Evolutionary conservation across 1,140 invertebrate genomes (phyloP).

Genomic region (Drosophila triauraria): DNA sequence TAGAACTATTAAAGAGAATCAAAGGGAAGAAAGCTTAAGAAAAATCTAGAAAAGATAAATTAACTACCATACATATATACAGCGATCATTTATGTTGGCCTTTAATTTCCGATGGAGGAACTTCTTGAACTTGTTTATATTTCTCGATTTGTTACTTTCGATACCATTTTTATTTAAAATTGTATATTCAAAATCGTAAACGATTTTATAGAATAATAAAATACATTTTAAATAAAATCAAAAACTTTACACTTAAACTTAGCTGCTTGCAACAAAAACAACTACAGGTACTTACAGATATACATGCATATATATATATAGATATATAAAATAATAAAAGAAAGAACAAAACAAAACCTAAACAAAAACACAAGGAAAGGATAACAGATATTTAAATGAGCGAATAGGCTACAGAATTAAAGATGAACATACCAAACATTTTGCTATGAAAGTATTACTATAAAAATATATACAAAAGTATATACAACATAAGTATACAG

Average conservation of each 20-base stretch:
- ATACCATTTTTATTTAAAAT: constrained; percentile 28
- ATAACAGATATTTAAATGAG: constrained; percentile 54
- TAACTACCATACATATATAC: constrained; percentile 42
- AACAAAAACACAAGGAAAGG: constrained; percentile 44
- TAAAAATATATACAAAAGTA: constrained; percentile 56
- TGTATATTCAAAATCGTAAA: constrained; percentile 66
- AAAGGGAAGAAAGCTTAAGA: constrained; percentile 40
- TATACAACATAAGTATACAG: constrained; percentile 54
- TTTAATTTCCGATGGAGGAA: constrained; percentile 35
- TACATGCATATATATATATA: constrained; percentile 66
- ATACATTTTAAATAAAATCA: constrained; percentile 57
- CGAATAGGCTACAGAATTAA: constrained; percentile 59
- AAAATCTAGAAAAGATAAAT: constrained; percentile 41
- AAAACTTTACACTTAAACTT: constrained; percentile 82
- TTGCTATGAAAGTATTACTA: constrained; percentile 66
- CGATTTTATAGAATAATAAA: constrained; percentile 74
- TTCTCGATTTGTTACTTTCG: constrained; percentile 28
- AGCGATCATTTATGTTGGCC: constrained; percentile 63
- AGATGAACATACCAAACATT: constrained; percentile 47
- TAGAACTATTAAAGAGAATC: constrained; percentile 63
- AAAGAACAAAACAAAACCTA: constrained; percentile 35
- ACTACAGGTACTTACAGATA: constrained; percentile 82
- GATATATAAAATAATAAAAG: constrained; percentile 50
- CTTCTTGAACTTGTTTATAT: constrained; percentile 34
- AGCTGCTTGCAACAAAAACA: constrained; percentile 82